phyloP scores from a whole-genome alignment of 2,797 vertebrate genomes.

The Aratinga solstitialis region DNA sequence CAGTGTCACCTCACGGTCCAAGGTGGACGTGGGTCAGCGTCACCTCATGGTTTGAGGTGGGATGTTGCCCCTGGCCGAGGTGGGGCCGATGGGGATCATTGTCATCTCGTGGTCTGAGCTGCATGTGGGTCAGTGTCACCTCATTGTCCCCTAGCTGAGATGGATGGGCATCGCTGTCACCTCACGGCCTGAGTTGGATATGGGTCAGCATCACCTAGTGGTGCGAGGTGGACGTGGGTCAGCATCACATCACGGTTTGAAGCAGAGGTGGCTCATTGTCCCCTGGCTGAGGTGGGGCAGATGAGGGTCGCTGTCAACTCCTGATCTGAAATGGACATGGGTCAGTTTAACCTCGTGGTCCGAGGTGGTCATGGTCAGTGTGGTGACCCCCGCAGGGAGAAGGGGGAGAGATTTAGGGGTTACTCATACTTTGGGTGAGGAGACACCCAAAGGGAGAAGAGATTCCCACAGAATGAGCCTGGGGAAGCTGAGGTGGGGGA shows the following conservation, averaged over 20 bases:
- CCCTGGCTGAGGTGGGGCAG: background rate
- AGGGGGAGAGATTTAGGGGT: background rate
- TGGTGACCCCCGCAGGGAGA: fast-evolving
- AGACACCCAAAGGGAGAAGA: background rate
- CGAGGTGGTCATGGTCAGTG: background rate
- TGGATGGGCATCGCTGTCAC: background rate
- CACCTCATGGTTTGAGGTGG: background rate
- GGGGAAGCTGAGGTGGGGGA: background rate
- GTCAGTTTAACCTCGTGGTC: background rate
- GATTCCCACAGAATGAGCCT: background rate
- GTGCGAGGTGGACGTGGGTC: background rate
- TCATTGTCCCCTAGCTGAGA: background rate
- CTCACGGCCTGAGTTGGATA: fast-evolving
- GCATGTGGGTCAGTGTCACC: background rate
- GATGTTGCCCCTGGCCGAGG: background rate
- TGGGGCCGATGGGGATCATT: fast-evolving
- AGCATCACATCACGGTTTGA: background rate
- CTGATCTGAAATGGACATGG: background rate
- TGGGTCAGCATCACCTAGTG: background rate
- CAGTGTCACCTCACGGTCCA: background rate
- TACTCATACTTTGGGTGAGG: background rate
- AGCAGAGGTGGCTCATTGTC: background rate
- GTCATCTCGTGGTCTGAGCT: background rate
- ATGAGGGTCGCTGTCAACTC: background rate
- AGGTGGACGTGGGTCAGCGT: background rate